phyloP scores from a whole-genome alignment of 2,113 vertebrate species.

The Tachysurus fulvidraco region DNA sequence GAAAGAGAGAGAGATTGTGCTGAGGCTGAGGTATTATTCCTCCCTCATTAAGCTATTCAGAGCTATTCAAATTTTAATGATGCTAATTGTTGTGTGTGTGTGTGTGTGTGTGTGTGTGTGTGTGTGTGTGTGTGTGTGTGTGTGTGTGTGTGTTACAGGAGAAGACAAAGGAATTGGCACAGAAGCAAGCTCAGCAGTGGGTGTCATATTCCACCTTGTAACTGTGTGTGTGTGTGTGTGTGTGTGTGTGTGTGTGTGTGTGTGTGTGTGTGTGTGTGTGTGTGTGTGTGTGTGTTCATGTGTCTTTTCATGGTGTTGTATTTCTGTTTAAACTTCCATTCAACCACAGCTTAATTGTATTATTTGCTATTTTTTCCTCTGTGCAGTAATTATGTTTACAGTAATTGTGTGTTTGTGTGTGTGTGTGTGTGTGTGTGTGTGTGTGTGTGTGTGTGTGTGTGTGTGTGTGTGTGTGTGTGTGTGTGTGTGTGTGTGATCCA shows the following conservation, averaged over 20 bases:
- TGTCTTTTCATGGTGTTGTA: slow-evolving; percentile 7
- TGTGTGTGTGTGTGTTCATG: background rate
- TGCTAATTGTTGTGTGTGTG: slow-evolving; percentile 64
- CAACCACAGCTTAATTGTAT: background rate
- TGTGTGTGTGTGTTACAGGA: slow-evolving; percentile 75
- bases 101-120: too few species aligned
- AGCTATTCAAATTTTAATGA: slow-evolving; percentile 71
- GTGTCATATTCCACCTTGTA: slow-evolving; percentile 69
- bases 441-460: slow-evolving; percentile 48
- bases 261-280: slow-evolving; percentile 18
- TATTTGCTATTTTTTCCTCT: background rate
- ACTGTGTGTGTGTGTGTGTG: slow-evolving; percentile 31
- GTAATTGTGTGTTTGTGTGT: slow-evolving; percentile 29
- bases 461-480: slow-evolving; percentile 39
- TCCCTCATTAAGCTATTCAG: slow-evolving; percentile 62
- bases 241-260: background rate
- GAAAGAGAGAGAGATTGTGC: background rate
- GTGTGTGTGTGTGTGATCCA: slow-evolving; percentile 61
- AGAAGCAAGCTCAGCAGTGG: slow-evolving; percentile 97
- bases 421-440: slow-evolving; percentile 39
- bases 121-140: slow-evolving; percentile 49
- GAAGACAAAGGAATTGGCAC: slow-evolving; percentile 92
- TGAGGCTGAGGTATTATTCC: slow-evolving; percentile 34
- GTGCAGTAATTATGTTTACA: background rate
- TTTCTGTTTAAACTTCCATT: slow-evolving; percentile 11